Evolutionary conservation across 1,140 invertebrate species (phyloP), one percentile per base, ranked within the genome.

Genomic region (Lordiphosa collinella): DNA sequence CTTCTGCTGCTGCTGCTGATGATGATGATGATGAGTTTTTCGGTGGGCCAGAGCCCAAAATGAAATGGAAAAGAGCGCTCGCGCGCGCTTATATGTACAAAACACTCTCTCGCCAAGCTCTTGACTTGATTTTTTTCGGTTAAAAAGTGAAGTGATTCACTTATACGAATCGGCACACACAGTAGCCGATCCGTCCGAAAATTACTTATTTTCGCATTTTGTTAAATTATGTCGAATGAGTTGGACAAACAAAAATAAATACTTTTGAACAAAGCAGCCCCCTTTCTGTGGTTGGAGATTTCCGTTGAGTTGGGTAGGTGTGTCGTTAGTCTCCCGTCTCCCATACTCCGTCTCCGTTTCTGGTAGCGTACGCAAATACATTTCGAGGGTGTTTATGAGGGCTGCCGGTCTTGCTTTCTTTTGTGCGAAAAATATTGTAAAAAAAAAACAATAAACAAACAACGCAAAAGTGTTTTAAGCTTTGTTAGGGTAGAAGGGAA

Each of bases 111-210:
- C 41, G 41, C 41, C 41, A 6, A 12, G 41, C 41, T 31, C 41
- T 44, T 44, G 41, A 44, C 41, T 44, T 44, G n/a, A 44, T 29
- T 44, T 44, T 44, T 29, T 43, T 12, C 11, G 41, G 41, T 29
- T 44, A 44, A 44, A 44, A 44, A 44, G 41, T 44, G 41, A 44
- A 44, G 41, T 44, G 41, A 44, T 44, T 44, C 41, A 44, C 41
- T 44, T 44, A 44, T 44, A 44, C 41, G 14, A 16, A 41, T 16
- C 12, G 10, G 41, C 14, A 16, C 6, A 7, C 7, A 14, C 12
- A 13, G 18, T 16, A 8, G 40, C 40, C 40, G 40, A 11, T 11
- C 29, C 41, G 22, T 44, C 29, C 41, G 13, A 12, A 44, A 44
- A 22, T 44, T 31, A 44, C 41, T 44, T 44, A 44, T 44, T 44